Evolutionary conservation across 2,888 invertebrate species (phyloP), one percentile per base, ranked within the genome.

Genomic region (Zele albiditarsus): DNA sequence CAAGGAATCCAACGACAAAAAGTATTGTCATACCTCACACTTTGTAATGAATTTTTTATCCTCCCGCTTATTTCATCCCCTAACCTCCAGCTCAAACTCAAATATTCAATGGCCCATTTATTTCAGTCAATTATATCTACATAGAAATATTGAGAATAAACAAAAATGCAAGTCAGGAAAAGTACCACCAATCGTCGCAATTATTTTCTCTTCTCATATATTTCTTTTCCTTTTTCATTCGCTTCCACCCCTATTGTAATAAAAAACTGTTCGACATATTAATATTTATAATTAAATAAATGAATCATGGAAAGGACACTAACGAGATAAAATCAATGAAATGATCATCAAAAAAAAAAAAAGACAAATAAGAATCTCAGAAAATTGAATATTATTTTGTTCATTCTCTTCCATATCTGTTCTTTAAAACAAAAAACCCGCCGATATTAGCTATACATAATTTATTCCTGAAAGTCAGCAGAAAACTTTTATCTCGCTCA

Each of bases 121-220:
- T 38, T 12, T 20, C 23, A 8, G 38, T 57, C 60, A 75, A 75
- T 71, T 73, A 53, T 53, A 46, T 16, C n/a, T 42, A 53, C 8
- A 49, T 16, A 73, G 72, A 71, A 73, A 75, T 25, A 25, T 23
- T 20, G 57, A 42, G 14, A 70, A 27, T 12, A 31, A 23, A 70
- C 23, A 33, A 31, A 57, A 46, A 23, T 12, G 63, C 49, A 46
- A 27, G 57, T 67, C 58, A 58, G 57, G 16, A 33, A 46, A 65
- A 63, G 12, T 20, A 16, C 25, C 75, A n/a, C 28, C 58, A 73
- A 67, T 53, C 67, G 27, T 60, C 33, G 63, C 68, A 73, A 76
- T 78, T 78, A 76, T 76, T 76, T 78, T 71, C 2, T 63, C 20
- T n/a, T 72, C 49, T 16, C 33, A 33, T 63, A 20, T 12, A 38